phyloP scores from a whole-genome alignment of 35 echinoderm and acorn worm species.

The Apostichopus californicus region DNA sequence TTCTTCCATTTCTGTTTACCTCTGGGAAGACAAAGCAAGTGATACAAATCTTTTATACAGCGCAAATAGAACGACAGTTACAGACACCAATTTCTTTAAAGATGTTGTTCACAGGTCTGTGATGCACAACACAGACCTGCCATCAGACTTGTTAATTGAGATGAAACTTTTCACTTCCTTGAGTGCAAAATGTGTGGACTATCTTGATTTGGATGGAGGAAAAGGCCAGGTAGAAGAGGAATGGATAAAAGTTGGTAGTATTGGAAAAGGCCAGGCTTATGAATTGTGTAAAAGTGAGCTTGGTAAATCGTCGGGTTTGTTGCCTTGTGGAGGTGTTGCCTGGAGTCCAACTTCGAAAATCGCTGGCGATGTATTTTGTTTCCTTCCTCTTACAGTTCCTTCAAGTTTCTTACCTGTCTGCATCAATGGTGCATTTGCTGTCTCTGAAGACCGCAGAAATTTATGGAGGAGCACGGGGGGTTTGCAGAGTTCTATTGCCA shows the following conservation, averaged over 20 bases:
- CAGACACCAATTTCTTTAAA: neutral
- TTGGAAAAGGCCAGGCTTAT: neutral
- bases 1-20: constrained; percentile 58
- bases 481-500: neutral
- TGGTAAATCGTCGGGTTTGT: constrained; percentile 39
- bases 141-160: neutral
- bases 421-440: constrained; percentile 74
- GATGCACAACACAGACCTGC: neutral
- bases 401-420: constrained; percentile 70
- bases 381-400: constrained; percentile 67
- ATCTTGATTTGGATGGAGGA: neutral
- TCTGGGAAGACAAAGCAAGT: neutral
- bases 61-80: neutral
- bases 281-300: neutral
- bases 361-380: constrained; percentile 66
- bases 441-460: constrained; percentile 55
- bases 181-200: neutral
- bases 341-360: neutral
- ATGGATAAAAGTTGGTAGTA: constrained; percentile 33
- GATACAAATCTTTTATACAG: neutral
- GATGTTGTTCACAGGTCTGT: constrained; percentile 24
- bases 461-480: constrained; percentile 14
- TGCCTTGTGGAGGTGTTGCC: constrained; percentile 68
- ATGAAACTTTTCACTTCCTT: neutral
- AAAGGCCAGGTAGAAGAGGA: neutral